Base-by-base conservation (phyloP, 2,113 vertebrate genomes). In the Neopipo cinnamomea region DNA sequence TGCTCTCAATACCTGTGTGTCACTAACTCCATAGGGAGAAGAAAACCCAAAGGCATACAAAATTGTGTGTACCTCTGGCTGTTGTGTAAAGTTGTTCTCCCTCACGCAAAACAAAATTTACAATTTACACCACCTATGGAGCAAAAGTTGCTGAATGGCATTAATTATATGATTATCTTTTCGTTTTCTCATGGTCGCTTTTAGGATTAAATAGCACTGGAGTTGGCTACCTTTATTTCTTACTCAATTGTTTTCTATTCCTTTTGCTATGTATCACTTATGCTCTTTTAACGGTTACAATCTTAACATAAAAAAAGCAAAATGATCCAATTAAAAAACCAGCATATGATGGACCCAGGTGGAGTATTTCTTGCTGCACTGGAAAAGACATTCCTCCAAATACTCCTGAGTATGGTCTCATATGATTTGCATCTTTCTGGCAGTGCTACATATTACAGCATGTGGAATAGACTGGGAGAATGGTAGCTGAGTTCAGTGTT, bases 1-100 rank as follows among this genome's bases (percentile, higher is more conserved):
- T 68, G 11, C n/a, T 70, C 28, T 0, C 0, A 55, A 75, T 0
- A 2, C 39, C 42, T 2, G 2, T 5, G 21, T 33, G 9, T 30
- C 3, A 1, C 28, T 50, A 47, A 16, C 24, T 46, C 21, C 67
- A 62, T 7, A 31, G 16, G 5, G 41, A 55, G 20, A 67, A 61
- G 41, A 33, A 82, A 63, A 67, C 2, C 14, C 3, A 1, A 88
- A 80, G 59, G 11, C 5, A 8, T 27, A 20, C 0, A 3, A 25
- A 76, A 65, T 1, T 11, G 14, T 5, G 37, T 77, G 8, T 19
- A 41, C 25, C 77, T 68, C 41, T 82, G 49, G 20, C 16, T 79
- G 52, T 56, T 52, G 5, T 24, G 31, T 12, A 24, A 65, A 66
- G 31, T 8, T 73, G 13, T 8, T 74, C 46, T 3, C 52, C 30